phyloP scores from a whole-genome alignment of 2,113 vertebrate genomes.

The Crotalus horridus region DNA sequence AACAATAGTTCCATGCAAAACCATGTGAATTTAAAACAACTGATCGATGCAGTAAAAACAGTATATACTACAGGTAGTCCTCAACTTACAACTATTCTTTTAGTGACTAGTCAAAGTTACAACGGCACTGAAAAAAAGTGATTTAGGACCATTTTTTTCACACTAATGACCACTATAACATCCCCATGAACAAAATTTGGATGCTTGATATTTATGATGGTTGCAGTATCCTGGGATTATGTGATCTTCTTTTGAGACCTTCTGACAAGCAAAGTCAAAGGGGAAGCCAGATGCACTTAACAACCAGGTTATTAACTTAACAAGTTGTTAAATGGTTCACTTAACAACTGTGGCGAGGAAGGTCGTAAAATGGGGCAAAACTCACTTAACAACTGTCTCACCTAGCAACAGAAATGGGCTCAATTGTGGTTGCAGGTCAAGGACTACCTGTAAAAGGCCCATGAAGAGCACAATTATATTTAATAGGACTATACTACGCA shows the following conservation, averaged over 20 bases:
- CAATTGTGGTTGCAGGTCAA: not conserved
- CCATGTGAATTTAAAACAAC: not conserved
- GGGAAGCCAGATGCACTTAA: not conserved
- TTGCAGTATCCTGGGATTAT: not conserved
- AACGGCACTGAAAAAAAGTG: not conserved
- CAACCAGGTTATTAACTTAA: not conserved
- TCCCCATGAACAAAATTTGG: not conserved
- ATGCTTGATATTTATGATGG: not conserved
- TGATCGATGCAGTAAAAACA: not conserved
- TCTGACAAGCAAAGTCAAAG: not conserved
- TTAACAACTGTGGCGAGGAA: not conserved
- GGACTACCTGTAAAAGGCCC: not conserved
- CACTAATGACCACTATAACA: not conserved
- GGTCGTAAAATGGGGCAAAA: not conserved
- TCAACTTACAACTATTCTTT: not conserved
- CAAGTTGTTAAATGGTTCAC: not conserved
- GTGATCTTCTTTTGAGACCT: not conserved
- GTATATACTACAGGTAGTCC: not conserved
- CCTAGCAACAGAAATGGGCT: not conserved
- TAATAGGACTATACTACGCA: not conserved
- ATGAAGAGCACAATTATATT: not conserved
- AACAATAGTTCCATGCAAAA: not conserved
- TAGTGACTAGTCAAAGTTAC: not conserved
- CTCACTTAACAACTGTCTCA: not conserved
- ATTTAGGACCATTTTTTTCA: not conserved